These are phyloP conservation scores for Onychomys arenicola DNA, from an alignment of 2,797 vertebrate genomes.

Conservation along the genomic window DNA sequence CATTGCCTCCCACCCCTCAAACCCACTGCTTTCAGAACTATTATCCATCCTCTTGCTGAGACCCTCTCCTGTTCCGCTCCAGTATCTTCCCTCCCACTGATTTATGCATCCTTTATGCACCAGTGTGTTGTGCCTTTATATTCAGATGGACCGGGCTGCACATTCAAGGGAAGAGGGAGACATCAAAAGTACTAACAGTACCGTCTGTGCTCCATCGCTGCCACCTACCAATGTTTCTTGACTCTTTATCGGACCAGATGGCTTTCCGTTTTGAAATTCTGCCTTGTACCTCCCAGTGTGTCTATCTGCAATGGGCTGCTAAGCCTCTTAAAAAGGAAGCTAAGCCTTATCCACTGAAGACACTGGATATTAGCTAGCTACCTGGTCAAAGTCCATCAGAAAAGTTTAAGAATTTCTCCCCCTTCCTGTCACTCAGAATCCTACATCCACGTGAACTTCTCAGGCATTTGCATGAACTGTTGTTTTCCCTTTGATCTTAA, in stretches of 20 bases:
- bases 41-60: neutral
- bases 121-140: neutral
- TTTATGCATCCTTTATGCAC: neutral
- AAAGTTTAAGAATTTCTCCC: neutral
- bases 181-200: constrained; percentile 47
- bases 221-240: constrained; percentile 74
- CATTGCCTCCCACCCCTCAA: neutral
- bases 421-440: neutral
- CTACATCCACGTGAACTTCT: constrained; percentile 8
- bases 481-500: constrained; percentile 37
- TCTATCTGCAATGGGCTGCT: neutral
- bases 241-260: constrained; percentile 77
- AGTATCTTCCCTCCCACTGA: neutral
- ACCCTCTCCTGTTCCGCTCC: neutral
- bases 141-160: constrained; percentile 34
- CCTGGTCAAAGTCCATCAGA: neutral
- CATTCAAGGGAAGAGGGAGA: constrained; percentile 53
- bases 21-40: neutral
- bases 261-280: constrained; percentile 24
- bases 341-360: neutral
- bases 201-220: constrained; percentile 53
- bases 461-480: neutral
- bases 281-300: neutral
- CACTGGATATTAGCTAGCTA: neutral
- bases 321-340: constrained; percentile 22